phyloP scores from a whole-genome alignment of 2,113 vertebrate genomes.

The Elephas maximus region DNA sequence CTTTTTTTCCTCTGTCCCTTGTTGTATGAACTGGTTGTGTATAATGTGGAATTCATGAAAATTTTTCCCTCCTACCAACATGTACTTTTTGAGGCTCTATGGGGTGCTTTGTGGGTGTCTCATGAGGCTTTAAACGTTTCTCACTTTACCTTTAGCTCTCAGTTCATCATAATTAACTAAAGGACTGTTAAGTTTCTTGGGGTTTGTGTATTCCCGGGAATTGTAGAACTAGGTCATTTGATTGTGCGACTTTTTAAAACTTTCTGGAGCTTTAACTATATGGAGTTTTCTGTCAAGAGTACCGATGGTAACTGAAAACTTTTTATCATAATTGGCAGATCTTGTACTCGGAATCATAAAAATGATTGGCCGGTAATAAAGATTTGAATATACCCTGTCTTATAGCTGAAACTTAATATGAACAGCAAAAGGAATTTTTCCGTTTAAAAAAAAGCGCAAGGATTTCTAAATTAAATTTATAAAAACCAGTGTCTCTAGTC shows the following conservation, averaged over 20 bases:
- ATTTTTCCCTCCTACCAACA: background rate
- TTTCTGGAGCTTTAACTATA: background rate
- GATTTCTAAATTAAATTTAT: constrained; percentile 23
- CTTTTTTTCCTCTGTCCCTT: background rate
- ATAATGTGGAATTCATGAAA: constrained; percentile 48
- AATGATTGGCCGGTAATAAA: background rate
- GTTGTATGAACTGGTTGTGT: constrained; percentile 3
- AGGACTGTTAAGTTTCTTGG: constrained; percentile 34
- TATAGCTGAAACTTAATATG: constrained; percentile 25
- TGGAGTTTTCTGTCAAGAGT: constrained; percentile 49
- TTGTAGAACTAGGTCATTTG: constrained; percentile 53
- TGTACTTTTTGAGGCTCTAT: constrained; percentile 52
- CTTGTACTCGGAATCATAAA: constrained; percentile 20
- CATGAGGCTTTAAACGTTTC: constrained; percentile 58
- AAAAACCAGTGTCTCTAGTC: constrained; percentile 34
- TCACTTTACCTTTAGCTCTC: constrained; percentile 59
- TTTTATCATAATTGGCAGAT: constrained; percentile 52
- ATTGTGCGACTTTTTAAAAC: constrained; percentile 59
- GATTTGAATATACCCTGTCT: background rate
- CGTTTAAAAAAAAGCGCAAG: background rate
- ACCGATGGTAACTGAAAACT: constrained; percentile 17
- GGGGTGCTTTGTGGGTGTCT: constrained; percentile 50
- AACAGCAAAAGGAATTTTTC: constrained; percentile 15
- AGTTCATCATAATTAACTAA: constrained; percentile 60
- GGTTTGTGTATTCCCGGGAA: constrained; percentile 29